Evolutionary conservation across 2,113 vertebrate genomes (phyloP), one percentile per base, ranked within the genome.

Genomic region (Sylvilagus bachmani): DNA sequence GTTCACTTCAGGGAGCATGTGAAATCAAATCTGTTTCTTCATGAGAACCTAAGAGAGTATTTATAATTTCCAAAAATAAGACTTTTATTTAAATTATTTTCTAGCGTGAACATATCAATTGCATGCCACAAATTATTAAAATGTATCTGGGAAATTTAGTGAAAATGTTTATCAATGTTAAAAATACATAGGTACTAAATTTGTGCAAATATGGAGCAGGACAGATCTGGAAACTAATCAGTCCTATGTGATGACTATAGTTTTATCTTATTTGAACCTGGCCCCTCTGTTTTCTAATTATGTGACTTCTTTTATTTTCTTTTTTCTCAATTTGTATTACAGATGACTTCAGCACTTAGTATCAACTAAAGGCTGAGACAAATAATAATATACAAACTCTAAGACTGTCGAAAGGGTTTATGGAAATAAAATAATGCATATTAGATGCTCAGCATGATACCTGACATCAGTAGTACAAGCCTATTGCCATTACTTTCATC

Each of bases 401-500:
- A 90, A 71, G 17, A 78, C 9, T 53, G 10, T 53, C 67, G 49
- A 79, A 24, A 49, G 17, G 11, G 67, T 67, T 91, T 58, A 74
- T 55, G 58, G 24, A 86, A 67, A 73, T 29, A 27, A 90, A 84
- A 27, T 79, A 53, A 66, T 90, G 27, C 19, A 61, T 19, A 25
- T n/a, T 55, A 73, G 19, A 10, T 73, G 25, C 27, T 88, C 27
- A 91, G 24, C 33, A 78, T 13, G 61, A 31, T 16, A 69, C n/a
- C 51, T 77, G 62, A 31, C 9, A 84, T 55, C n/a, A 84, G 58
- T 85, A 62, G 14, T 49, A 79, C 2, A 74, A 83, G 24, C 6
- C 16, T 10, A 85, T 93, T 80, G 49, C 61, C 49, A 69, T 81
- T 44, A 84, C 10, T 75, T 93, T 90, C 51, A 82, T 86, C 77